Base-by-base conservation (phyloP, 1,140 invertebrate genomes). In the Spodoptera litura region DNA sequence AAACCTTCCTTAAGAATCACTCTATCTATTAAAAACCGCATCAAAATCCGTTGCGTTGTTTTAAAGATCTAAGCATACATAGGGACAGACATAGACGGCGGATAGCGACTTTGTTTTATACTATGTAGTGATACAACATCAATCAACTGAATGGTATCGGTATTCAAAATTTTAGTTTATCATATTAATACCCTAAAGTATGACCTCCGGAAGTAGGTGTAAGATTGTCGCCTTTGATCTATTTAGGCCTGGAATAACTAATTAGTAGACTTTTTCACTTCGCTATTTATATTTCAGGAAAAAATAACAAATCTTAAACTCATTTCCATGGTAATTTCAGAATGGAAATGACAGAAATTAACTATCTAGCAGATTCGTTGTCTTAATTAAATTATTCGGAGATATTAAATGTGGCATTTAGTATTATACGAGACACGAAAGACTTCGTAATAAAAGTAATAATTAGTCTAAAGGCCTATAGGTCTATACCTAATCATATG, bases 271-370 rank as follows among this genome's bases (percentile, higher is more conserved):
- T 55, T 55, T 56, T 38, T 71, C 25, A 35, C 31, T 51, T 66
- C 62, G 38, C 38, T 71, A n/a, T 56, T 56, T 38, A 38, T 52
- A 27, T 38, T 71, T 53, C 4, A 0, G 31, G 6, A 38, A n/a
- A 44, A 71, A 51, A 35, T 56, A 71, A 56, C 68, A 71, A 71
- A 38, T 71, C 68, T 56, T 5, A 13, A 35, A 35, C 9, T 38
- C 68, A 56, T 71, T 71, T 71, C 52, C 27, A 71, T 71, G 68
- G 52, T 71, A 71, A 71, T 71, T 71, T 71, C 12, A 55, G 9
- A 71, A 12, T 71, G 51, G 68, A n/a, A 71, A n/a, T 35, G 44
- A 51, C 55, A 71, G 15, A 56, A 55, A 56, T 71, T 71, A 52
- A 56, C 15, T 15, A 49, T 15, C 4, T 49, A 11, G 38, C 31